Percentiles rank a stretch among this genome's conserved stretches.
These are phyloP conservation scores for Bucco capensis DNA, from an alignment of 2,113 vertebrate genomes.

Conservation along the genomic window DNA sequence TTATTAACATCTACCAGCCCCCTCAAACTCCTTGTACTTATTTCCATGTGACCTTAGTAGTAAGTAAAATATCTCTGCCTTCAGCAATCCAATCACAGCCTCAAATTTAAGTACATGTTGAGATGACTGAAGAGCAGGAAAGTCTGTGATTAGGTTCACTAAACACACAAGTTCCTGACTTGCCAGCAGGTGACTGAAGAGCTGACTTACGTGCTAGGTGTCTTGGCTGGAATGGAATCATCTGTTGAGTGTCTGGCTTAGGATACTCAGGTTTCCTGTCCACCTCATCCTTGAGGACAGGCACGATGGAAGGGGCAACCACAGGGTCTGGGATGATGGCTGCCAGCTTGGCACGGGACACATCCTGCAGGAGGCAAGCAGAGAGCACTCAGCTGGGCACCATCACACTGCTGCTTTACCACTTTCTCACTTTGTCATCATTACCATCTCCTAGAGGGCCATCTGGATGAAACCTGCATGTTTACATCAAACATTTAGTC, in stretches of 20 bases:
- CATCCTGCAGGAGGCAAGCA: slow-evolving; percentile 80
- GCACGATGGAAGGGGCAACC: slow-evolving; percentile 87
- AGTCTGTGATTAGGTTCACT: background rate
- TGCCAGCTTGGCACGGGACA: slow-evolving; percentile 93
- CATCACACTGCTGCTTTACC: background rate
- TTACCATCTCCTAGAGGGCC: background rate
- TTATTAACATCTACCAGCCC: background rate
- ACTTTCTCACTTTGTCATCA: background rate
- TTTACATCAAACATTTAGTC: background rate
- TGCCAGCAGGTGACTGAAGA: background rate
- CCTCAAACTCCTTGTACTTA: background rate
- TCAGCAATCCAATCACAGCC: background rate
- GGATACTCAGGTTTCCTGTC: slow-evolving; percentile 98
- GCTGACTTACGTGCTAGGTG: slow-evolving; percentile 91
- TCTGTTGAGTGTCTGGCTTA: slow-evolving; percentile 97
- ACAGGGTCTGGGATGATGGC: slow-evolving; percentile 91
- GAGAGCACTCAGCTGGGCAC: slow-evolving; percentile 48
- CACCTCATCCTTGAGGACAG: slow-evolving; percentile 89
- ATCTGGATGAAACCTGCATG: background rate
- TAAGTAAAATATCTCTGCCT: background rate
- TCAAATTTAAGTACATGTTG: background rate
- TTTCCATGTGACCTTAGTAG: background rate
- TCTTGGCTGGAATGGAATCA: slow-evolving; percentile 98
- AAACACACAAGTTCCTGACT: background rate
- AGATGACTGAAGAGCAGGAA: background rate